Conservation (phyloP, 2,888 invertebrate genomes). For the Athalia rosae region DNA sequence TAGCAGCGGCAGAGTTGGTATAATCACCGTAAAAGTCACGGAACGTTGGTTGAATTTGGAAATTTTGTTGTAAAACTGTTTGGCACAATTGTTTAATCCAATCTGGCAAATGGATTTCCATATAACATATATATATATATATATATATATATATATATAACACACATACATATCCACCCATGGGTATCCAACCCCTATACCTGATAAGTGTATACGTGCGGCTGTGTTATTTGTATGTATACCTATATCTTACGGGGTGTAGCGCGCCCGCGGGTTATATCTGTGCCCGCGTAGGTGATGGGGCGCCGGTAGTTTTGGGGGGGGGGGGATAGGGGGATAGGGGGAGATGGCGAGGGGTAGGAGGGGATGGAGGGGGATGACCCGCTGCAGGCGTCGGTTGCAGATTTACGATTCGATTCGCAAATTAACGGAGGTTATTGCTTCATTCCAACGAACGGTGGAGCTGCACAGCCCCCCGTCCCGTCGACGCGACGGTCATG, state of each 20-base stretch:
- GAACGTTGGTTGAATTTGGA: conserved; percentile 18
- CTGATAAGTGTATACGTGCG: not conserved
- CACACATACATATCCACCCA: not conserved
- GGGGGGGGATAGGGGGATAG: not conserved
- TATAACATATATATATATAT: not conserved
- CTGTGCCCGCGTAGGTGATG: not conserved
- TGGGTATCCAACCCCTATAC: not conserved
- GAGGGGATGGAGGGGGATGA: conserved; percentile 28
- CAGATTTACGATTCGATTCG: conserved; percentile 73
- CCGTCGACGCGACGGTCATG: too few species aligned
- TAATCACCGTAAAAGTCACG: conserved; percentile 41
- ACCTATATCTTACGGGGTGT: too few species aligned
- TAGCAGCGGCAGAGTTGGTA: conserved; percentile 28
- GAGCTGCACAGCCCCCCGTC: too few species aligned
- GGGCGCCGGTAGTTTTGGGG: not conserved
- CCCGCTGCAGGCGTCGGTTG: conserved; percentile 48
- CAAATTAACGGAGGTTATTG: conserved; percentile 73
- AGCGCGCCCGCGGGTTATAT: too few species aligned
- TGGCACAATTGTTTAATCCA: conserved; percentile 63
- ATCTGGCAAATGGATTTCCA: conserved; percentile 59
- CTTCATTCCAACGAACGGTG: conserved; percentile 57
- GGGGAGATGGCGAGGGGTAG: conserved; percentile 21
- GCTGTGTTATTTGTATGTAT: not conserved
- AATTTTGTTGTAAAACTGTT: conserved; percentile 49
- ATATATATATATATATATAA: not conserved